Percentiles rank a stretch among this genome's conserved stretches.
Evolutionary conservation across 2,888 invertebrate genomes (phyloP).

Genomic region (Anodontia alba): DNA sequence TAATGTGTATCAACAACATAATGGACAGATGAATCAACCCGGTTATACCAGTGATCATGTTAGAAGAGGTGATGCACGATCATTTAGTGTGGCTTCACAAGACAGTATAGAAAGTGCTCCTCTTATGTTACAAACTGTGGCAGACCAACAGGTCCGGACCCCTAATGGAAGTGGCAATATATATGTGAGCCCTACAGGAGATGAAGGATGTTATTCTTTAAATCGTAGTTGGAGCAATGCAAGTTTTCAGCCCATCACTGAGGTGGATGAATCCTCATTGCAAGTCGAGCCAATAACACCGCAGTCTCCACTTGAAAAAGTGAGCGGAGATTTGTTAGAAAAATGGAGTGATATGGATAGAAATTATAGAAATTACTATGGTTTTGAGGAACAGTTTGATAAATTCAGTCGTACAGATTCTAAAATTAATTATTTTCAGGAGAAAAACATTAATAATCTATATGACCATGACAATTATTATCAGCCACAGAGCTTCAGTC

Average conservation of each 20-base stretch:
- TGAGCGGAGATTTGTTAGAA: slow-evolving; percentile 65
- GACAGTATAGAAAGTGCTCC: slow-evolving; percentile 45
- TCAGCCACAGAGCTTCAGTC: slow-evolving; percentile 56
- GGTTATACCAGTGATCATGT: slow-evolving; percentile 7
- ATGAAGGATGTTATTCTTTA: slow-evolving; percentile 61
- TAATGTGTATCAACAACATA: not conserved
- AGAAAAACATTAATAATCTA: slow-evolving; percentile 65
- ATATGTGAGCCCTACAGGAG: slow-evolving; percentile 54
- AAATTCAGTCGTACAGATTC: slow-evolving; percentile 59
- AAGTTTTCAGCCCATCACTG: slow-evolving; percentile 54
- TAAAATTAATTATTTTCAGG: slow-evolving; percentile 72
- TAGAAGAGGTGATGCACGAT: not conserved
- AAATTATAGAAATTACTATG: slow-evolving; percentile 71
- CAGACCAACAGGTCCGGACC: slow-evolving; percentile 33
- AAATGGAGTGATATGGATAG: slow-evolving; percentile 71
- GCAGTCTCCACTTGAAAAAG: slow-evolving; percentile 49
- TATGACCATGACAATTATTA: slow-evolving; percentile 69
- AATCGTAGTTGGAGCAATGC: slow-evolving; percentile 57
- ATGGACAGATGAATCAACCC: slow-evolving; percentile 11
- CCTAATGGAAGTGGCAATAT: slow-evolving; percentile 56
- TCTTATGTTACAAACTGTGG: slow-evolving; percentile 35
- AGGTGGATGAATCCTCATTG: slow-evolving; percentile 17
- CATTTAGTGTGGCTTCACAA: slow-evolving; percentile 4
- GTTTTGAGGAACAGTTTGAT: slow-evolving; percentile 61
- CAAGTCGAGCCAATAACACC: slow-evolving; percentile 6